phyloP scores from a whole-genome alignment of 2,888 invertebrate species.

The Drosophila nr. perissopoda region DNA sequence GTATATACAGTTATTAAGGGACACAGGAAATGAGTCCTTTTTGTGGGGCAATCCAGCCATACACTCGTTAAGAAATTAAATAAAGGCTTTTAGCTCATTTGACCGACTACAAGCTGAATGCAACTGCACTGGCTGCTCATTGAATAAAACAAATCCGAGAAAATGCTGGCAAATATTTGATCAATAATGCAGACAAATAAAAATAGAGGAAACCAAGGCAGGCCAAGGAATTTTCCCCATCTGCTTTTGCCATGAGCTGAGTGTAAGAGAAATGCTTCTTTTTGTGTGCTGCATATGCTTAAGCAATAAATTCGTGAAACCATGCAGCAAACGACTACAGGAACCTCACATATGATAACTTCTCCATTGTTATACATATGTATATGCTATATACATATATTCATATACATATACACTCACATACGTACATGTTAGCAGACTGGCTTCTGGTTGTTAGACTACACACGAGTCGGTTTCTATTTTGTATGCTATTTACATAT shows the following conservation, averaged over 20 bases:
- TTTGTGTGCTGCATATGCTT: slow-evolving; percentile 27
- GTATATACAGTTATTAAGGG: slow-evolving; percentile 14
- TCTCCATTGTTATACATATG: slow-evolving; percentile 6
- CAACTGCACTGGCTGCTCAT: slow-evolving; percentile 37
- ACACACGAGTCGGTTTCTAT: slow-evolving; percentile 32
- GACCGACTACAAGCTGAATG: slow-evolving; percentile 53
- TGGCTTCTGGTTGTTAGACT: slow-evolving; percentile 12
- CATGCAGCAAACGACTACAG: slow-evolving; percentile 42
- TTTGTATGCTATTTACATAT: slow-evolving; percentile 66
- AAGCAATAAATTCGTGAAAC: slow-evolving; percentile 53
- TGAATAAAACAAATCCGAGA: slow-evolving; percentile 51
- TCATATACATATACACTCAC: not conserved
- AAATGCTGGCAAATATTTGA: slow-evolving; percentile 60
- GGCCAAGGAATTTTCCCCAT: slow-evolving; percentile 12
- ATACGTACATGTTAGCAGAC: not conserved
- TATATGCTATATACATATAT: not conserved
- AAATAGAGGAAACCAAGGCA: slow-evolving; percentile 7
- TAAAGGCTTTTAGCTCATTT: slow-evolving; percentile 56
- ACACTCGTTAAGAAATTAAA: slow-evolving; percentile 30
- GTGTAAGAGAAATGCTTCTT: slow-evolving; percentile 19
- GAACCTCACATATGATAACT: slow-evolving; percentile 45
- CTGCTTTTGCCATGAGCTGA: not conserved
- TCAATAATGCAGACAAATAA: slow-evolving; percentile 55
- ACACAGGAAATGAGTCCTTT: slow-evolving; percentile 11
- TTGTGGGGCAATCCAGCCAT: not conserved